phyloP scores from a whole-genome alignment of 2,113 vertebrate genomes.

The Varanus komodoensis region DNA sequence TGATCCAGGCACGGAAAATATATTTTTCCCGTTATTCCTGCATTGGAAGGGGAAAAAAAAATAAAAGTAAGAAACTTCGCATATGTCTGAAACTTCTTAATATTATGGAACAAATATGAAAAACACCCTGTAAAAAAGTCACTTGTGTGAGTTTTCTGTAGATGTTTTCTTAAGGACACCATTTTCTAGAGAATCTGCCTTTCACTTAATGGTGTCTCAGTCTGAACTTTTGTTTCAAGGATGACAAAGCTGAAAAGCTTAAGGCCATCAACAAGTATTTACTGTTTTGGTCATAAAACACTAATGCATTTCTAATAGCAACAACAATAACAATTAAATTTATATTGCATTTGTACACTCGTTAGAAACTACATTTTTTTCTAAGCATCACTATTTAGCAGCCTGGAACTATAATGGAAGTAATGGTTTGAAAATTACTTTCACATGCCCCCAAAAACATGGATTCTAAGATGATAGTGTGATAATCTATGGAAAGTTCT shows the following conservation, averaged over 20 bases:
- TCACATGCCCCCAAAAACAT: neutral
- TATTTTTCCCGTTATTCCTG: slow-evolving; percentile 81
- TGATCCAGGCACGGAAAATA: slow-evolving; percentile 79
- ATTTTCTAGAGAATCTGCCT: neutral
- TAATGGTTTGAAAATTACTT: neutral
- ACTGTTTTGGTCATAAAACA: slow-evolving; percentile 17
- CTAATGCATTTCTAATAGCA: neutral
- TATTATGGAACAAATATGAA: neutral
- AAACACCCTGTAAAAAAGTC: neutral
- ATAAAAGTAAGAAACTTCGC: slow-evolving; percentile 57
- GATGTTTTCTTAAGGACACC: neutral
- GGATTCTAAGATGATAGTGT: neutral
- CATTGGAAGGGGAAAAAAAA: slow-evolving; percentile 59
- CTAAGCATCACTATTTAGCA: neutral
- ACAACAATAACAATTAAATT: neutral
- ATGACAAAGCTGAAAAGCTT: neutral
- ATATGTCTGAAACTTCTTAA: slow-evolving; percentile 28
- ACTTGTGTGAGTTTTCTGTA: neutral
- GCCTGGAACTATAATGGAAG: neutral
- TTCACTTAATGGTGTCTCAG: neutral
- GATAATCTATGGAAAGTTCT: neutral
- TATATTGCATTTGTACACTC: neutral
- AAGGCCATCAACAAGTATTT: neutral
- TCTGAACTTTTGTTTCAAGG: neutral
- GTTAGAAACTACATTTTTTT: neutral